phyloP scores from a whole-genome alignment of 2,113 vertebrate species.

The Sigmodon hispidus region DNA sequence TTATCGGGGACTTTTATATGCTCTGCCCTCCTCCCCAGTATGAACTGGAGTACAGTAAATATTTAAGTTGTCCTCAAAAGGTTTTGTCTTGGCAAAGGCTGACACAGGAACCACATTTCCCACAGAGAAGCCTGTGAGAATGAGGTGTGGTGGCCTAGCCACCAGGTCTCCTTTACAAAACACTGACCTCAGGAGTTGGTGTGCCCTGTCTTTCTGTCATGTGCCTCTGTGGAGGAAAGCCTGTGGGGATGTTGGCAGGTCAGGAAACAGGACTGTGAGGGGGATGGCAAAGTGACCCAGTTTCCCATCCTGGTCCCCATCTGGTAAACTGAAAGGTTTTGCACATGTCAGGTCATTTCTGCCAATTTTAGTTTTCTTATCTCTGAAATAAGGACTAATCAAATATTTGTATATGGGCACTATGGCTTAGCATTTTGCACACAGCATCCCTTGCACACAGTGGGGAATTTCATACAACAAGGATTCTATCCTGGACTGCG shows the following conservation, averaged over 20 bases:
- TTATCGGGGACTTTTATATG: background rate
- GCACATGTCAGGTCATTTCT: constrained; percentile 54
- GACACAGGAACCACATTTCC: constrained; percentile 25
- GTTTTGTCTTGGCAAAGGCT: background rate
- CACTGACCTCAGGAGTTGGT: background rate
- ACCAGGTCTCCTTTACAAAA: background rate
- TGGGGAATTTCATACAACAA: constrained; percentile 2
- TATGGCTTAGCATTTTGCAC: background rate
- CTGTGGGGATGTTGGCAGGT: background rate
- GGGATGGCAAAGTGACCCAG: constrained; percentile 57
- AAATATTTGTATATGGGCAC: background rate
- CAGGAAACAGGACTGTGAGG: constrained; percentile 44
- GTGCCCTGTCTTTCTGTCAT: constrained; percentile 45
- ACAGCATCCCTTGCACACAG: background rate
- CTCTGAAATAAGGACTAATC: background rate
- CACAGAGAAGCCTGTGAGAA: background rate
- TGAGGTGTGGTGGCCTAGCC: background rate
- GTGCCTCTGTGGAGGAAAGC: background rate
- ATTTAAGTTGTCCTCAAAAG: background rate
- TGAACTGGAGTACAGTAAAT: background rate
- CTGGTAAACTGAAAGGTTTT: background rate
- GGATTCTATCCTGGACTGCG: background rate
- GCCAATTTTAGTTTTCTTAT: constrained; percentile 39
- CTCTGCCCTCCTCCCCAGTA: background rate
- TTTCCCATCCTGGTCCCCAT: constrained; percentile 52